A percentile compares a stretch with the other conserved stretches of the same genome.
These are phyloP conservation scores for Cheilosia scutellata DNA, from an alignment of 2,888 invertebrate species.

Conservation along the genomic window DNA sequence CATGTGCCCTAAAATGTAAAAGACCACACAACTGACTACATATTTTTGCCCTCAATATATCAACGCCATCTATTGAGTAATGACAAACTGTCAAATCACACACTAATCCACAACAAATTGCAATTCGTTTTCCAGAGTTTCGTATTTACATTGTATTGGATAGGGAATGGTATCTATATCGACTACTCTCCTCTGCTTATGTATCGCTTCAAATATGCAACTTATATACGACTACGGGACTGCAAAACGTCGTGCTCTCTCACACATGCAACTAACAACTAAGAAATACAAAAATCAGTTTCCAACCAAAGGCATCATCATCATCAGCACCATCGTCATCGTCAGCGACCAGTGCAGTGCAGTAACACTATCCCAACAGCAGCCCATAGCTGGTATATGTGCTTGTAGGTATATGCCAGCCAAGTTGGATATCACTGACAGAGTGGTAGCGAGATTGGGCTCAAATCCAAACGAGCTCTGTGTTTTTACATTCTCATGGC, in stretches of 20 bases:
- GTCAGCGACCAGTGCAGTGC: constrained; percentile 7
- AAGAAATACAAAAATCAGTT: constrained; percentile 51
- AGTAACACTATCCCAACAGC: constrained; percentile 32
- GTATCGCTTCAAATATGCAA: constrained; percentile 16
- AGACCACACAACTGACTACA: too few relatives aligned
- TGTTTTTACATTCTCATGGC: constrained; percentile 70
- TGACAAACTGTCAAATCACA: neutral
- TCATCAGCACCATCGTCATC: constrained; percentile 46
- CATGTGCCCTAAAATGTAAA: too few relatives aligned
- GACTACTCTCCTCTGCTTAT: constrained; percentile 8
- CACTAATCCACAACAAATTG: too few relatives aligned
- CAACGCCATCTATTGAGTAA: constrained; percentile 12
- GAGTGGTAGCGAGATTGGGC: constrained; percentile 67
- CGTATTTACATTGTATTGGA: neutral
- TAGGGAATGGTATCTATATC: neutral
- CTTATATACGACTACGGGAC: constrained; percentile 23
- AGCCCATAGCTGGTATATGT: constrained; percentile 26
- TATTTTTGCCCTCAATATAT: too few relatives aligned
- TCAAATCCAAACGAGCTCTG: constrained; percentile 68
- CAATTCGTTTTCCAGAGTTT: neutral
- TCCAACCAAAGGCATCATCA: constrained; percentile 52
- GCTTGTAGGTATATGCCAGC: constrained; percentile 15
- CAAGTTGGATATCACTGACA: constrained; percentile 65
- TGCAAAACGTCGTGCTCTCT: constrained; percentile 10
- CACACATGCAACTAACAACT: constrained; percentile 27